These are phyloP conservation scores for Hofmannophila pseudospretella DNA, from an alignment of 2,888 invertebrate species.

Conservation along the genomic window DNA sequence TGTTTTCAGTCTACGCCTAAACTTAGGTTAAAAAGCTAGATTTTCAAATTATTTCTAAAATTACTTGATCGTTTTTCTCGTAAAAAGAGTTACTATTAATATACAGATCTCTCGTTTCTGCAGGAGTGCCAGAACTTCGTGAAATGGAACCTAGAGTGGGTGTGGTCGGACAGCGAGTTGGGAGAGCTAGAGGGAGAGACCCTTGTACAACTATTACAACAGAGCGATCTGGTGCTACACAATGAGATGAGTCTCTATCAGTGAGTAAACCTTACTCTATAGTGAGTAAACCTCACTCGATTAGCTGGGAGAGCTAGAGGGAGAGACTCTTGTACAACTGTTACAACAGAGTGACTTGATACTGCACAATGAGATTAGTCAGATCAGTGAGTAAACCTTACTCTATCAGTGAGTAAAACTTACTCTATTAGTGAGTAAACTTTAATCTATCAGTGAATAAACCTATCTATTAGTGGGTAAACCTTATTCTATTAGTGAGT, in stretches of 20 bases:
- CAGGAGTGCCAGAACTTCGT: conserved; percentile 89
- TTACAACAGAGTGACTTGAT: conserved; percentile 92
- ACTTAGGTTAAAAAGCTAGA: no score
- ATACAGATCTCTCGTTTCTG: no score
- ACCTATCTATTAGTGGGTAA: conserved; percentile 63
- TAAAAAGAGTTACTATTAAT: no score
- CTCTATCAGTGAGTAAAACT: no score
- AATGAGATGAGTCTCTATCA: conserved; percentile 92
- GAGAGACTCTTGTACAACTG: conserved; percentile 85
- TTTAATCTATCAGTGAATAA: conserved; percentile 82
- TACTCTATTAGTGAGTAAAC: no score
- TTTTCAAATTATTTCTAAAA: no score
- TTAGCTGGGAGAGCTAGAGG: conserved; percentile 90
- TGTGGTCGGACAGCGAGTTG: conserved; percentile 87
- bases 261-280: conserved; percentile 46
- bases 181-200: conserved; percentile 89
- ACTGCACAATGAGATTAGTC: conserved; percentile 90
- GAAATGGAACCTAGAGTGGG: conserved; percentile 93
- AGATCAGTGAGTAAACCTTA: conserved; percentile 73
- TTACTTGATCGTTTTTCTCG: no score
- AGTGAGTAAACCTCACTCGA: no score
- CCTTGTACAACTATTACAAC: conserved; percentile 85
- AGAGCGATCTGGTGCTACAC: conserved; percentile 91
- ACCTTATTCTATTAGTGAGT: no score
- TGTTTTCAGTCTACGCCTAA: no score